A percentile compares a stretch with the other conserved stretches of the same genome.
Evolutionary conservation across 1,140 invertebrate species (phyloP).

Genomic region (Halotydeus destructor): DNA sequence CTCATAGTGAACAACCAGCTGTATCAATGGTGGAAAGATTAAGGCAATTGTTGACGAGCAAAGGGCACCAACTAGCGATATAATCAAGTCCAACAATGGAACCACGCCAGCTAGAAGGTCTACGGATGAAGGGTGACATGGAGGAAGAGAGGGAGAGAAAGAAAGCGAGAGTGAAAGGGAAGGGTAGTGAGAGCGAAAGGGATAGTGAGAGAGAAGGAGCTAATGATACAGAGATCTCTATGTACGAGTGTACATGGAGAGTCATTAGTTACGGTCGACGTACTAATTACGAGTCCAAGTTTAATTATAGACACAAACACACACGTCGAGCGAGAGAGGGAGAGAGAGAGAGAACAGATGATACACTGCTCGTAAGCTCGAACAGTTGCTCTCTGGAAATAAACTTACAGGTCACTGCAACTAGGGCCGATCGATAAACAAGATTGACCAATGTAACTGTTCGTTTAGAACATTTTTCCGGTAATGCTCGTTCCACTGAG

Average conservation of each 20-base stretch:
- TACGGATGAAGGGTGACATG: too few species aligned
- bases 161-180: slow-evolving; percentile 8
- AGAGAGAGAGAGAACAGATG: too few species aligned
- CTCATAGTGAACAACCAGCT: slow-evolving; percentile 25
- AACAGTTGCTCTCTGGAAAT: too few species aligned
- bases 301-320: not conserved
- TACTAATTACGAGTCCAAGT: not conserved
- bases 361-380: too few species aligned
- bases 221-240: too few species aligned
- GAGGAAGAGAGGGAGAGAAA: too few species aligned
- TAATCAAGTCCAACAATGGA: slow-evolving; percentile 47
- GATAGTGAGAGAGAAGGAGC: too few species aligned
- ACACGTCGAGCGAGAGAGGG: too few species aligned
- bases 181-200: too few species aligned
- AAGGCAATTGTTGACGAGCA: slow-evolving; percentile 66
- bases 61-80: slow-evolving; percentile 70
- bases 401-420: slow-evolving; percentile 47
- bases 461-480: slow-evolving; percentile 26
- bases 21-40: slow-evolving; percentile 71
- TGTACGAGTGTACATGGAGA: not conserved
- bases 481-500: slow-evolving; percentile 35
- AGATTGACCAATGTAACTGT: slow-evolving; percentile 37
- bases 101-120: slow-evolving; percentile 58
- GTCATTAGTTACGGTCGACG: not conserved
- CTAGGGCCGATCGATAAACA: slow-evolving; percentile 40